Conservation (phyloP, 2,888 invertebrate species). For the Andrena camellia region DNA sequence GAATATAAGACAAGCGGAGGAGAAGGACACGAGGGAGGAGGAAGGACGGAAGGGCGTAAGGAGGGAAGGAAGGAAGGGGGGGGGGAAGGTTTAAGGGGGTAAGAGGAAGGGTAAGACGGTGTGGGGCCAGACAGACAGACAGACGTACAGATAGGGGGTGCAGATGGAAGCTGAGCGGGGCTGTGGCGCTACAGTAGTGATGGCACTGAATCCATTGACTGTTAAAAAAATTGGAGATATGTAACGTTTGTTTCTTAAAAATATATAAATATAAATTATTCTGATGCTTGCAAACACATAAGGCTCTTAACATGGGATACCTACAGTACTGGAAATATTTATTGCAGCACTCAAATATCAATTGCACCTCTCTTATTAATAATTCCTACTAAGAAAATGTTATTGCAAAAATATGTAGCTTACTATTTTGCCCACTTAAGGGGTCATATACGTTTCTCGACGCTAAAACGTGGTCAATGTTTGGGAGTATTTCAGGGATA, state of each 20-base stretch:
- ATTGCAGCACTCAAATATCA: no score
- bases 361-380: no score
- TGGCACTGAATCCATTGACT: slow-evolving; percentile 21
- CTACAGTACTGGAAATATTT: no score
- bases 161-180: slow-evolving; percentile 45
- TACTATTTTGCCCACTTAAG: no score
- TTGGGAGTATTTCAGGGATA: no score
- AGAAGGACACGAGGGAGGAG: slow-evolving; percentile 21
- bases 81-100: background rate
- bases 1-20: slow-evolving; percentile 23
- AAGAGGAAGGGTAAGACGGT: slow-evolving; percentile 59
- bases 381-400: no score
- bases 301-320: background rate
- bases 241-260: background rate
- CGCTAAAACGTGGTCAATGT: no score
- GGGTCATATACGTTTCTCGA: no score
- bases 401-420: no score
- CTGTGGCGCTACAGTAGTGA: slow-evolving; percentile 10
- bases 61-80: background rate
- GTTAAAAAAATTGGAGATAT: background rate
- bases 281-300: no score
- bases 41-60: background rate
- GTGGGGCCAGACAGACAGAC: slow-evolving; percentile 72
- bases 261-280: no score
- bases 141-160: slow-evolving; percentile 45